A percentile compares a stretch with the other conserved stretches of the same genome.
phyloP scores from a whole-genome alignment of 2,888 invertebrate species.

The Gari tellinella region DNA sequence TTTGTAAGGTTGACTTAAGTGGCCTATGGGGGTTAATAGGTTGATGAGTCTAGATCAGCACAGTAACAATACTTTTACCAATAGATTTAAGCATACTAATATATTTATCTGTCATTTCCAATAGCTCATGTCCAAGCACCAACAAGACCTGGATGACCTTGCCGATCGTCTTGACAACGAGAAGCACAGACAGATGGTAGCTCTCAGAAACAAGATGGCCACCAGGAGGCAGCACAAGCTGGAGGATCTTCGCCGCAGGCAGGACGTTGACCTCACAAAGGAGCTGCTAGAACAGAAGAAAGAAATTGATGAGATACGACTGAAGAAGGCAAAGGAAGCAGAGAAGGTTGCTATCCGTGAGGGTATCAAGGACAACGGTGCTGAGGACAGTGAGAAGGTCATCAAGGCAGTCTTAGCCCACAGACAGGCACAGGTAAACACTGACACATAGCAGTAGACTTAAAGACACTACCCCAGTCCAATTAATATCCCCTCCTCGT shows the following conservation, averaged over 20 bases:
- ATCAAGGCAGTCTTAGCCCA: slow-evolving; percentile 79
- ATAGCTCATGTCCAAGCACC: slow-evolving; percentile 81
- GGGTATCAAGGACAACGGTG: slow-evolving; percentile 81
- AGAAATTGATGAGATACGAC: slow-evolving; percentile 79
- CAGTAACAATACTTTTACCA: too few species aligned
- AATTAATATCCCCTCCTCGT: too few species aligned
- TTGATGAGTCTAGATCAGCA: too few species aligned
- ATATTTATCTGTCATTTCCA: background rate
- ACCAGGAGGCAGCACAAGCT: slow-evolving; percentile 71
- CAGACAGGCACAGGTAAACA: slow-evolving; percentile 77
- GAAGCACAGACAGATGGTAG: slow-evolving; percentile 72
- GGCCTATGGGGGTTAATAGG: too few species aligned
- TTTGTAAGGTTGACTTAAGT: too few species aligned
- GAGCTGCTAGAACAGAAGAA: slow-evolving; percentile 82
- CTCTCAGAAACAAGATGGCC: slow-evolving; percentile 75
- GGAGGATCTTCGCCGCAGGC: slow-evolving; percentile 78
- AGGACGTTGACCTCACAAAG: slow-evolving; percentile 79
- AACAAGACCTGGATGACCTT: slow-evolving; percentile 76
- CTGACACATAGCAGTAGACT: too few species aligned
- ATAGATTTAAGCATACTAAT: too few species aligned
- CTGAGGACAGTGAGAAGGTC: slow-evolving; percentile 81
- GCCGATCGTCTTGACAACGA: slow-evolving; percentile 76
- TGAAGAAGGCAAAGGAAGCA: slow-evolving; percentile 76
- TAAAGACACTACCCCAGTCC: too few species aligned
- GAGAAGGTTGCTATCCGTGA: slow-evolving; percentile 79